Evolutionary conservation across 1,140 invertebrate species (phyloP).

Genomic region (Neoseiulus cucumeris): DNA sequence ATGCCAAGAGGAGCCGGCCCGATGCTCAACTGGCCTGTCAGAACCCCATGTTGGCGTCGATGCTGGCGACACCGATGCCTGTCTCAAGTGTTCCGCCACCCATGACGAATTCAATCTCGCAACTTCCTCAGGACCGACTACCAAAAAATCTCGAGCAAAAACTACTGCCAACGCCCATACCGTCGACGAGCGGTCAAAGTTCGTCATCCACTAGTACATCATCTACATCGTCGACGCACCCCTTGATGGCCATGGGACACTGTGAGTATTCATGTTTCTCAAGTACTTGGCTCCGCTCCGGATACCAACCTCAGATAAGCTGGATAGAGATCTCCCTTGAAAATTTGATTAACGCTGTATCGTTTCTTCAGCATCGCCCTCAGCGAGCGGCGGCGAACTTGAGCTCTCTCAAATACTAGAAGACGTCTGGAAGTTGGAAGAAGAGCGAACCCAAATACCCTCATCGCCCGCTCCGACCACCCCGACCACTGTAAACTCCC

Average conservation of each 20-base stretch:
- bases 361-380: not conserved
- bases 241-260: not conserved
- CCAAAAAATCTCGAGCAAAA: slow-evolving; percentile 23
- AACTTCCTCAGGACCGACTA: slow-evolving; percentile 22
- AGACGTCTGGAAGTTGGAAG: not conserved
- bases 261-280: not conserved
- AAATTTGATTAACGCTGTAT: too few species aligned
- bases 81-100: slow-evolving; percentile 18
- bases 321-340: too few species aligned
- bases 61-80: slow-evolving; percentile 21
- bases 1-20: not conserved
- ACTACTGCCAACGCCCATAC: slow-evolving; percentile 18
- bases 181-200: not conserved
- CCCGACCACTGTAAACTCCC: too few species aligned
- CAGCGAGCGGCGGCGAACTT: not conserved
- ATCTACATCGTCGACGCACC: not conserved
- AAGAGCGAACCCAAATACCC: not conserved
- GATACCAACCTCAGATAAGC: too few species aligned
- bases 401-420: not conserved
- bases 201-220: not conserved
- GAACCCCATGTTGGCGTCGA: slow-evolving; percentile 24
- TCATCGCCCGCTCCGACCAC: too few species aligned
- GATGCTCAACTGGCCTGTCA: slow-evolving; percentile 19
- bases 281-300: not conserved
- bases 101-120: slow-evolving; percentile 21